phyloP scores from a whole-genome alignment of 1,140 invertebrate species.

The Listronotus oregonensis region DNA sequence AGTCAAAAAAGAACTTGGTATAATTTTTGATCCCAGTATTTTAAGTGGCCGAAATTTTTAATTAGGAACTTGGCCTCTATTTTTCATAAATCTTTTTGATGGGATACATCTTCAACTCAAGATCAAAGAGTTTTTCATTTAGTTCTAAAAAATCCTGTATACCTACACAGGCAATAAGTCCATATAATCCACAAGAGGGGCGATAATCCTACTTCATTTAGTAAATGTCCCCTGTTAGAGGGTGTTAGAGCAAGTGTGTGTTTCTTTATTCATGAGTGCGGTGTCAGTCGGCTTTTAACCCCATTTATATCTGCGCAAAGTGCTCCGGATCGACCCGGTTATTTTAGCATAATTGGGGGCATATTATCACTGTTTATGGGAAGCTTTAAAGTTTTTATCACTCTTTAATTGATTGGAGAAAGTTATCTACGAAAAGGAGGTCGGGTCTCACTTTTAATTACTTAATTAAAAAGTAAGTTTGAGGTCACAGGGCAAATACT shows the following conservation, averaged over 20 bases:
- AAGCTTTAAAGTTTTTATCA: constrained; percentile 26
- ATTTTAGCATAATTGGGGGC: constrained; percentile 34
- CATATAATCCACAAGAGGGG: not conserved
- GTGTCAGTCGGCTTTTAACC: constrained; percentile 46
- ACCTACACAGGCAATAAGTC: no score
- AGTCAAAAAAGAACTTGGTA: no score
- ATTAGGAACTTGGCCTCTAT: no score
- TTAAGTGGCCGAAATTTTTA: no score
- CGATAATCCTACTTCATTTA: constrained; percentile 45
- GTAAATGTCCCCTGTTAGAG: constrained; percentile 38
- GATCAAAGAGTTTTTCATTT: no score
- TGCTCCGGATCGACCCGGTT: constrained; percentile 35
- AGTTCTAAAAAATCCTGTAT: no score
- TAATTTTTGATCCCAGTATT: no score
- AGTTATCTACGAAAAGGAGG: not conserved
- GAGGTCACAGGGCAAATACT: no score
- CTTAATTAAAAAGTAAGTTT: not conserved
- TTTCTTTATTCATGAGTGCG: constrained; percentile 48
- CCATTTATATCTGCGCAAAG: constrained; percentile 42
- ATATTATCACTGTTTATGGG: constrained; percentile 13
- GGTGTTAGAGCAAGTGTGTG: constrained; percentile 37
- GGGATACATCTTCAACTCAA: no score
- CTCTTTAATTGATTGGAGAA: constrained; percentile 34
- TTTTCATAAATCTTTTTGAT: no score
- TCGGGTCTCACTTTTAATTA: not conserved